Conservation (phyloP, 2,888 invertebrate genomes). For the Acronicta psi region DNA sequence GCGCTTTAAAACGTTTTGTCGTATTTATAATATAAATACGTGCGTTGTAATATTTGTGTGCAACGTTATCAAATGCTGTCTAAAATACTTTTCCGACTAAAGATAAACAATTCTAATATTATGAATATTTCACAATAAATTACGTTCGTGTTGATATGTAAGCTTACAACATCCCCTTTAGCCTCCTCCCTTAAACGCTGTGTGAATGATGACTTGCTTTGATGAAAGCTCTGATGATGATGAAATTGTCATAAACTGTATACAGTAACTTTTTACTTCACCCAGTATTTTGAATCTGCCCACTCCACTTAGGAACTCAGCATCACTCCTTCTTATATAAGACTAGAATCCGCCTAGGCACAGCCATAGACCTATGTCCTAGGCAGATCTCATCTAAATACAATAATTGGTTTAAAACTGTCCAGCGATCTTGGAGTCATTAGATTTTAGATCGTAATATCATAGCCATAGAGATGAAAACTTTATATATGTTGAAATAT, state of each 20-base stretch:
- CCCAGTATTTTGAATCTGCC: conserved; percentile 17
- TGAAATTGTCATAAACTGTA: neutral
- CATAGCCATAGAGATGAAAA: conserved; percentile 9
- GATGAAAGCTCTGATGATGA: too few species aligned
- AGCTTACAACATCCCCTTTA: too few species aligned
- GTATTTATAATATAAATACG: too few species aligned
- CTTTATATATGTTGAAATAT: conserved; percentile 15
- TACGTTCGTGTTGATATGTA: too few species aligned
- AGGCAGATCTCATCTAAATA: conserved; percentile 51
- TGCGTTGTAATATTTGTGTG: too few species aligned
- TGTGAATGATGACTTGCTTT: too few species aligned
- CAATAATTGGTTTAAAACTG: conserved; percentile 14
- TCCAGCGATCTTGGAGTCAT: conserved; percentile 41
- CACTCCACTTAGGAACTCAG: conserved; percentile 38
- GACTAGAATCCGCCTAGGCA: conserved; percentile 56
- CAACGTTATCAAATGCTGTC: too few species aligned
- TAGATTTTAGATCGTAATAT: conserved; percentile 21
- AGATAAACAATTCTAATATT: too few species aligned
- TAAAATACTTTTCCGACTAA: too few species aligned
- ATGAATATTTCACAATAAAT: too few species aligned
- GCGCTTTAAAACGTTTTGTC: too few species aligned
- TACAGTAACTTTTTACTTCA: neutral
- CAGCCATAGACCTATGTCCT: conserved; percentile 52
- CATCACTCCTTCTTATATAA: conserved; percentile 24
- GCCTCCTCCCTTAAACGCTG: too few species aligned